Percentiles rank a stretch among this genome's conserved stretches.
Conservation (phyloP, 1,140 invertebrate species). For the Samia ricini region DNA sequence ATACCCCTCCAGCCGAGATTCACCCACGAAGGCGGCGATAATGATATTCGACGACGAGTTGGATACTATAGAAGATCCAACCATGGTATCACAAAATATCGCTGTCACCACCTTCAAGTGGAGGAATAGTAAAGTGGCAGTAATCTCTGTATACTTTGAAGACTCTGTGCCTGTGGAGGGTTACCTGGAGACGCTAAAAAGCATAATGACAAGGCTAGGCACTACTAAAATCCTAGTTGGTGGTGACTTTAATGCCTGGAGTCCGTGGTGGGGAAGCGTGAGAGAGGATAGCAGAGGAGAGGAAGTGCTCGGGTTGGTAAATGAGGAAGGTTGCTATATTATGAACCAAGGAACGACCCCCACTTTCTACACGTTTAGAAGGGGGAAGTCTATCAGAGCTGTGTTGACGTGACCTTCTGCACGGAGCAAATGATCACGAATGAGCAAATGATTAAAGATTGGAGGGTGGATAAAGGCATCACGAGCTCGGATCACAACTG, state of each 20-base stretch:
- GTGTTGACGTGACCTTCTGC: too few species aligned
- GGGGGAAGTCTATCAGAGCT: background rate
- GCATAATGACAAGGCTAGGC: background rate
- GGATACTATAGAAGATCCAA: slow-evolving; percentile 10
- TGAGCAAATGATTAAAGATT: background rate
- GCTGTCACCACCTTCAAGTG: slow-evolving; percentile 7
- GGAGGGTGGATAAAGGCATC: background rate
- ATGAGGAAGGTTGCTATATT: slow-evolving; percentile 18
- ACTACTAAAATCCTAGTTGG: slow-evolving; percentile 14
- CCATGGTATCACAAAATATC: slow-evolving; percentile 13
- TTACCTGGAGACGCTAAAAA: slow-evolving; percentile 12
- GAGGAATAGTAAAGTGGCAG: slow-evolving; percentile 3
- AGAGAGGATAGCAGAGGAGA: slow-evolving; percentile 15
- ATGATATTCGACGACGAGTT: slow-evolving; percentile 9
- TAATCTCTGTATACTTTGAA: slow-evolving; percentile 14
- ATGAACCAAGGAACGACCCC: slow-evolving; percentile 25
- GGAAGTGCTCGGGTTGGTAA: background rate
- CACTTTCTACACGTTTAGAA: slow-evolving; percentile 26
- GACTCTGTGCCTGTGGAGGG: slow-evolving; percentile 10
- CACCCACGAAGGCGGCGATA: slow-evolving; percentile 16
- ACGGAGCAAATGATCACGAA: too few species aligned
- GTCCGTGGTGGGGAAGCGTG: slow-evolving; percentile 26
- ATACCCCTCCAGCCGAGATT: background rate
- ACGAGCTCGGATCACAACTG: too few species aligned
- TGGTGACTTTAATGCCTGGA: slow-evolving; percentile 29